These are phyloP conservation scores for Gallinago solitaria DNA, from an alignment of 2,797 vertebrate species.

Conservation along the genomic window DNA sequence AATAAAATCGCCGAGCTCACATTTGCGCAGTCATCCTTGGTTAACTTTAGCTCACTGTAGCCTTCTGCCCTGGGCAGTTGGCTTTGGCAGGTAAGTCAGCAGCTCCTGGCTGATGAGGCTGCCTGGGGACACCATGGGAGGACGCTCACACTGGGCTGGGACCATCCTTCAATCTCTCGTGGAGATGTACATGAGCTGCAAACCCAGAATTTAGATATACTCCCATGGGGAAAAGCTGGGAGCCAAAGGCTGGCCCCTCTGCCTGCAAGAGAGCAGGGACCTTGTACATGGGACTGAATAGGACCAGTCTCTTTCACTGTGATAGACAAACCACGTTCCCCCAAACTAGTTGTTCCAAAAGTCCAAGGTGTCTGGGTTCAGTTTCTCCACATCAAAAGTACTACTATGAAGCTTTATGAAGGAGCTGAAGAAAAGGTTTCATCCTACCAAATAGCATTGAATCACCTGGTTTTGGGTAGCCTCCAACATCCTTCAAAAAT, in stretches of 20 bases:
- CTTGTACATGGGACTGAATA: fast-evolving
- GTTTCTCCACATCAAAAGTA: not conserved
- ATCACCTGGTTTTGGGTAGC: not conserved
- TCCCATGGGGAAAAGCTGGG: not conserved
- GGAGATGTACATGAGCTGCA: not conserved
- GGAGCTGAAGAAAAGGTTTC: conserved; percentile 1
- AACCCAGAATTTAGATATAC: not conserved
- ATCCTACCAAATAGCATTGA: not conserved
- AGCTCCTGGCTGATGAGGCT: not conserved
- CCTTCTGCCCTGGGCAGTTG: not conserved
- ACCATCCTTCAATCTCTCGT: not conserved
- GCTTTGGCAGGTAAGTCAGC: not conserved
- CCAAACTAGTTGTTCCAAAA: not conserved
- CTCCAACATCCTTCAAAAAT: not conserved
- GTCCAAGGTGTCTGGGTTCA: fast-evolving
- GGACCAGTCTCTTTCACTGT: not conserved
- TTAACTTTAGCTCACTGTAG: conserved; percentile 41
- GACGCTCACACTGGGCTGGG: fast-evolving
- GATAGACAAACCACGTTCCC: not conserved
- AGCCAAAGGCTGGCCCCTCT: not conserved
- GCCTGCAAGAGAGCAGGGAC: not conserved
- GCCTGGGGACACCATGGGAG: not conserved
- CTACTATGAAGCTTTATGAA: not conserved
- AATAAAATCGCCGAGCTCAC: conserved; percentile 42
- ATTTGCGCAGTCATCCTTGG: conserved; percentile 67